A percentile compares a stretch with the other conserved stretches of the same genome.
These are phyloP conservation scores for Dasyprocta punctata DNA, from an alignment of 2,113 vertebrate genomes.

Conservation along the genomic window DNA sequence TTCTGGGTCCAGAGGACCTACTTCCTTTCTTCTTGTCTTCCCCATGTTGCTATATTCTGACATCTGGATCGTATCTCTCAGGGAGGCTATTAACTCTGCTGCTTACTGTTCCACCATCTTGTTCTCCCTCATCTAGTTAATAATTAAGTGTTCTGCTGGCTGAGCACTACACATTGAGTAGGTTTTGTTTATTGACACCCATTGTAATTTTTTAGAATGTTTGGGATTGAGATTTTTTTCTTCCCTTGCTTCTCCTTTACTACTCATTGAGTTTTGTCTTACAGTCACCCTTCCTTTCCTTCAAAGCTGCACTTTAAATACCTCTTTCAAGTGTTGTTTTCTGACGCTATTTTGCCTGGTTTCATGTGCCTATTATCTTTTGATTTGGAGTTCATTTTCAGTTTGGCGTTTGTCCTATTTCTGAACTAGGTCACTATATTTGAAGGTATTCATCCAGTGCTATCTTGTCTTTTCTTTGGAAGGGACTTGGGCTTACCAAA, in stretches of 20 bases:
- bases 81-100: too few species aligned
- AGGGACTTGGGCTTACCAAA: neutral
- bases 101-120: too few species aligned
- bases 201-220: neutral
- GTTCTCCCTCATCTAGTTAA: slow-evolving; percentile 56
- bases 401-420: neutral
- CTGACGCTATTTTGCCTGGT: neutral
- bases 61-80: too few species aligned
- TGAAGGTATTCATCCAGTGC: neutral
- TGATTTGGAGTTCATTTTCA: slow-evolving; percentile 13
- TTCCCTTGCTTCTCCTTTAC: neutral
- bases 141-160: neutral
- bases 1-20: too few species aligned
- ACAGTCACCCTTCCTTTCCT: neutral
- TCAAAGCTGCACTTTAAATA: neutral
- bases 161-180: neutral
- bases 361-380: neutral
- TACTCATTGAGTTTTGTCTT: neutral
- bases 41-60: too few species aligned
- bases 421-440: neutral
- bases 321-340: neutral
- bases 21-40: too few species aligned
- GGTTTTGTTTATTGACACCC: neutral
- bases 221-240: neutral
- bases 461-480: neutral